Evolutionary conservation across 2,888 invertebrate species (phyloP), one percentile per base, ranked within the genome.

Genomic region (Eucriotettix oculatus): DNA sequence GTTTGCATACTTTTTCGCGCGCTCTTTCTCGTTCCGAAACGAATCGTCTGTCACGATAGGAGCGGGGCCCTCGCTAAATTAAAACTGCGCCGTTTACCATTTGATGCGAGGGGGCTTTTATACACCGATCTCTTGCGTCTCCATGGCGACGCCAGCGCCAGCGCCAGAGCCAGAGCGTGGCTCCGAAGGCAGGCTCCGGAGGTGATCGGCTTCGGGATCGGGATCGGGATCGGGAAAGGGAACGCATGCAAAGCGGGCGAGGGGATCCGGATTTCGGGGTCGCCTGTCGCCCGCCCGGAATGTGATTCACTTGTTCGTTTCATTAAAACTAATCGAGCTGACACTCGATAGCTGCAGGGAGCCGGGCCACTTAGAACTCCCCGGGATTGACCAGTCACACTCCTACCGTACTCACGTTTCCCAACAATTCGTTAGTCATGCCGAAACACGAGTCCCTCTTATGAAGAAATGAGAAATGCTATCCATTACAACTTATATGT

Each of bases 281-380:
- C 48, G 48, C n/a, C 48, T 12, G 12, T 12, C n/a, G 12, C 3
- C 14, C n/a, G 48, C 14, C 48, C 44, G 60, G 60, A 60, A 60
- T 60, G 60, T 56, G 40, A 60, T 56, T 60, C 60, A 56, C 56
- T 60, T 56, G 56, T 60, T 60, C 60, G 60, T 60, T 60, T 60
- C 60, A 60, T 60, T 60, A 60, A 57, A 60, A 42, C 53, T 60
- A 60, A 60, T 60, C 57, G 60, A 57, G 60, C 60, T 44, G 60
- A 60, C 57, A 60, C 52, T 53, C 16, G 60, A 57, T 42, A 40
- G 48, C 48, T 48, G 48, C 48, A 48, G 48, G 48, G 48, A 48
- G 29, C 29, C 29, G 29, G 29, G 29, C 29, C 29, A 29, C 29
- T 29, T 29, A 29, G 29, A 29, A 29, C 29, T 29, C 29, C 29